Base-by-base conservation (phyloP, 2,888 invertebrate genomes). In the Adineta ricciae region DNA sequence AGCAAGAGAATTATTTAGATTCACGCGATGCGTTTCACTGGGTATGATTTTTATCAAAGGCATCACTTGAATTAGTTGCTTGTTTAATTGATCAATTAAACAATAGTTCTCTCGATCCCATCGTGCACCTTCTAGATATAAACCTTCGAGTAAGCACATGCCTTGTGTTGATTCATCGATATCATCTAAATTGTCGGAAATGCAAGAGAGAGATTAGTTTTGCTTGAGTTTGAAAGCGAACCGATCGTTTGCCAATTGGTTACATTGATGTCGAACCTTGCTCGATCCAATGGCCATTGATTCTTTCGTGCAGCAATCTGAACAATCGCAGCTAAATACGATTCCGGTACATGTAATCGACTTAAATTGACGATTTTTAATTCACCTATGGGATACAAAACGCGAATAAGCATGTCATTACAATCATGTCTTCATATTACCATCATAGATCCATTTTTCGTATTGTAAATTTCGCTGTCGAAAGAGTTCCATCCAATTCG, bases 281-380 rank as follows among this genome's bases (percentile, higher is more conserved):
- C 94, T 88, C 94, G 93, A 91, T 96, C 96, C 87, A 96, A 92
- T 1, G 96, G 94, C 96, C 96, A 96, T 88, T 94, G 93, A 91
- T 95, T 94, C 88, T 94, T 93, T 50, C 95, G 93, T 89, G 96
- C 96, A 83, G 95, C 94, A 87, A 94, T 94, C 92, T 96, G 96
- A n/a, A 96, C 93, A 87, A 96, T 92, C 52, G 96, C 96, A 24
- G 95, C 95, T 87, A 96, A 92, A 90, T 95, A 96, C 85, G 96
- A 95, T 92, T 96, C 95, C 0, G 96, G 96, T 88, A 95, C 94
- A 89, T 96, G 95, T 82, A 96, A 92, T 0, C 96, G 96, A 0
- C 96, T 95, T 87, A 96, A 91, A 96, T 96, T 96, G 89, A 96
- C 93, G 56, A 95, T 95, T 86, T 94, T 90, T 0, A 95, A 95